phyloP scores from a whole-genome alignment of 64 coral and sea anemone genomes.

The Stichodactyla helianthus region DNA sequence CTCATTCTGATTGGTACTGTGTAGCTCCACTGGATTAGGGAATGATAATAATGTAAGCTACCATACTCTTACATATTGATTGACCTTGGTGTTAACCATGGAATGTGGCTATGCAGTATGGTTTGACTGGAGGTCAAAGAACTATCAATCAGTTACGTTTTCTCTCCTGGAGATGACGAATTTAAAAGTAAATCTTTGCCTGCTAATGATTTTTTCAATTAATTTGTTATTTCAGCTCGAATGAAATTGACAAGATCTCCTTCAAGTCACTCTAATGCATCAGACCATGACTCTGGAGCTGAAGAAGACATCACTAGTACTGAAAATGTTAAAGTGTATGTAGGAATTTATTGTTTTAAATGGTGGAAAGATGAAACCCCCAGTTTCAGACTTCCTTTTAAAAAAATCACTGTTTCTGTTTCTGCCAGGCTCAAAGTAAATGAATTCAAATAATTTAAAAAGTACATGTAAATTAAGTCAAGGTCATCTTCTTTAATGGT shows the following conservation, averaged over 20 bases:
- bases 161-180: neutral
- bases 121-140: no score
- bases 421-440: no score
- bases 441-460: no score
- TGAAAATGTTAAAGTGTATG: slow-evolving; percentile 61
- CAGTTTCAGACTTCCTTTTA: no score
- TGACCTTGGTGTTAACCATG: no score
- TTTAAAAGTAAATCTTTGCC: neutral
- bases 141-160: neutral
- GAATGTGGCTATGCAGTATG: no score
- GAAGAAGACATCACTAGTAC: slow-evolving; percentile 64
- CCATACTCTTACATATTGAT: no score
- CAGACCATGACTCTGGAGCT: slow-evolving; percentile 80
- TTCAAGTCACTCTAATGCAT: slow-evolving; percentile 76
- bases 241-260: slow-evolving; percentile 54
- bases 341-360: neutral
- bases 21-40: no score
- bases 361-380: no score
- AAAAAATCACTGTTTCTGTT: no score
- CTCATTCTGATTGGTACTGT: no score
- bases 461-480: neutral
- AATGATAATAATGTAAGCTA: no score
- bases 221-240: slow-evolving; percentile 5
- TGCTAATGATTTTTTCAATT: neutral
- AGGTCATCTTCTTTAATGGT: neutral